A percentile compares a stretch with the other conserved stretches of the same genome.
phyloP scores from a whole-genome alignment of 2,113 vertebrate species.

The Serinus canaria region DNA sequence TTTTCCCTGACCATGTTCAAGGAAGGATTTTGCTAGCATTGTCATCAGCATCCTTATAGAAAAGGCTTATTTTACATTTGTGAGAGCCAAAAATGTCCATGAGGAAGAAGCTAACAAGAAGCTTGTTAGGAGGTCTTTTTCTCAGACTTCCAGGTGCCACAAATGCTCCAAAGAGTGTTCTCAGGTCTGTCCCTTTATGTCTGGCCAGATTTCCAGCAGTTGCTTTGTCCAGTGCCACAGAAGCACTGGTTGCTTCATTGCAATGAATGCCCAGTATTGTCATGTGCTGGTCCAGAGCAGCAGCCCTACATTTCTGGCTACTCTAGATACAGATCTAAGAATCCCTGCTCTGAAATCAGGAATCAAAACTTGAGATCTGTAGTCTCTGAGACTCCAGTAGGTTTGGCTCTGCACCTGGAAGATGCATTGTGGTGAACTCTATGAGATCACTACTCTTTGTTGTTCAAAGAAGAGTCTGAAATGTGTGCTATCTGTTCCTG shows the following conservation, averaged over 20 bases:
- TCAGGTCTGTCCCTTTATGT: not conserved
- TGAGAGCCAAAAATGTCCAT: constrained; percentile 1
- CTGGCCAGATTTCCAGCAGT: not conserved
- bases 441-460: not conserved
- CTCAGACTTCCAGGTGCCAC: not conserved
- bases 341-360: not conserved
- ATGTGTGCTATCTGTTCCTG: not conserved
- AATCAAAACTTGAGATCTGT: not conserved
- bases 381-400: not conserved
- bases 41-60: not conserved
- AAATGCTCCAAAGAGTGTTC: not conserved
- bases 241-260: not conserved
- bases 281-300: not conserved
- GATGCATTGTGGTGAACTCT: not conserved
- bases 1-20: not conserved
- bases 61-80: constrained; percentile 6
- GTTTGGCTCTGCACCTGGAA: not conserved
- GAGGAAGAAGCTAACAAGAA: not conserved
- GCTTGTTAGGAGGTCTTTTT: not conserved
- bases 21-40: not conserved
- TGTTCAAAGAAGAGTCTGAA: not conserved
- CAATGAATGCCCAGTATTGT: not conserved
- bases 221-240: not conserved
- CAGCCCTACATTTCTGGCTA: not conserved
- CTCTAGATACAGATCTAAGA: not conserved